Evolutionary conservation across 2,113 vertebrate species (phyloP).

Genomic region (Phocoena sinus): DNA sequence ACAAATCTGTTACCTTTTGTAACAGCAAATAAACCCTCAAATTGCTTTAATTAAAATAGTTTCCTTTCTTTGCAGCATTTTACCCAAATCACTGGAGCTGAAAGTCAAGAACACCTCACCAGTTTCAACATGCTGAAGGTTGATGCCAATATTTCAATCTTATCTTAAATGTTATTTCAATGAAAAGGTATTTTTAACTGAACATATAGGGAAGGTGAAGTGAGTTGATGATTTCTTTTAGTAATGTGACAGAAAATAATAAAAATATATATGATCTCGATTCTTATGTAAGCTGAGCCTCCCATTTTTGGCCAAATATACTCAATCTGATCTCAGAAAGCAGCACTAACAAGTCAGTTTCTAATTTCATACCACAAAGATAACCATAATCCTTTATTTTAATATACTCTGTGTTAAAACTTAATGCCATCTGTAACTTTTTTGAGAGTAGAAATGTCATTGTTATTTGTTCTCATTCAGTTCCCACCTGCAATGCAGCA

Average conservation of each 20-base stretch:
- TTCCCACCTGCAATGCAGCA: constrained; percentile 42
- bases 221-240: not conserved
- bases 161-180: not conserved
- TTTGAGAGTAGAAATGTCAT: not conserved
- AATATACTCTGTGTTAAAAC: not conserved
- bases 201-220: not conserved
- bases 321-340: not conserved
- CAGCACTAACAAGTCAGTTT: not conserved
- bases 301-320: not conserved
- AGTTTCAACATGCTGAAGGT: not conserved
- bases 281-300: not conserved
- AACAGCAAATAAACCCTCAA: not conserved
- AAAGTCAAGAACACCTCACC: not conserved
- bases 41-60: not conserved
- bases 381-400: not conserved
- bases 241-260: not conserved
- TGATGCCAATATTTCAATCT: not conserved
- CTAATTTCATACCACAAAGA: not conserved
- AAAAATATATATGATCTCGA: not conserved
- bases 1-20: not conserved
- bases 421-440: not conserved
- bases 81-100: not conserved
- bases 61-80: not conserved
- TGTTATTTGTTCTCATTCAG: not conserved
- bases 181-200: not conserved